Conservation (phyloP, 2,113 vertebrate genomes). For the Zeus faber region DNA sequence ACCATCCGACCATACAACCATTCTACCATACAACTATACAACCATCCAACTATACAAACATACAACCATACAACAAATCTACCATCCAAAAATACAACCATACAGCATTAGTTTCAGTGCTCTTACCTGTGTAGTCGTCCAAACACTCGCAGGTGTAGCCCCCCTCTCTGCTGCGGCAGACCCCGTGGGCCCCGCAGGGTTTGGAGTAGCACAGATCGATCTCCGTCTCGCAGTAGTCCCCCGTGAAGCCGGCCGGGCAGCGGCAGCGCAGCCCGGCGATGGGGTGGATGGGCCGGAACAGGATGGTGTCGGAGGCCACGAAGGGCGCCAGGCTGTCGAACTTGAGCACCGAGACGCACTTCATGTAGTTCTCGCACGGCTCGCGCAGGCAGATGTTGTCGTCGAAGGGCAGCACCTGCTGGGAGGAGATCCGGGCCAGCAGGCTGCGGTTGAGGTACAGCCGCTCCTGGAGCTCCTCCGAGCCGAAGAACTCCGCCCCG, state of each 20-base stretch:
- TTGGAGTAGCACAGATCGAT: constrained; percentile 95
- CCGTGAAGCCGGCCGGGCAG: constrained; percentile 89
- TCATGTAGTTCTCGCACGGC: constrained; percentile 98
- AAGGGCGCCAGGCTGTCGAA: constrained; percentile 96
- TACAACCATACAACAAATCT: no score
- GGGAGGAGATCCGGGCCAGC: constrained; percentile 82
- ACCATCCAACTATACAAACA: no score
- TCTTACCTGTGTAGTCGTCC: constrained; percentile 89
- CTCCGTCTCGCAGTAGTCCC: constrained; percentile 95
- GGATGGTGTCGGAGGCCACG: constrained; percentile 87
- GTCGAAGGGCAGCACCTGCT: constrained; percentile 93
- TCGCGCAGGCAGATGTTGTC: constrained; percentile 96
- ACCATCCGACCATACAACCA: no score
- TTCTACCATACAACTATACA: no score
- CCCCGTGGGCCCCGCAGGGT: constrained; percentile 85
- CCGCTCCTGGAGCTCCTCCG: constrained; percentile 93
- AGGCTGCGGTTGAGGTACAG: constrained; percentile 94
- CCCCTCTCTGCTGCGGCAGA: constrained; percentile 86
- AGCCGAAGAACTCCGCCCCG: constrained; percentile 79
- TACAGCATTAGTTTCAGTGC: no score
- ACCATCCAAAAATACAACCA: not conserved
- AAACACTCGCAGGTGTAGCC: constrained; percentile 92
- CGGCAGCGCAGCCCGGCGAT: constrained; percentile 92
- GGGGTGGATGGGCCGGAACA: constrained; percentile 94
- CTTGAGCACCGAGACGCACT: constrained; percentile 91